Evolutionary conservation across 2,888 invertebrate genomes (phyloP), one percentile per base, ranked within the genome.

Genomic region (Trimorus sp.): DNA sequence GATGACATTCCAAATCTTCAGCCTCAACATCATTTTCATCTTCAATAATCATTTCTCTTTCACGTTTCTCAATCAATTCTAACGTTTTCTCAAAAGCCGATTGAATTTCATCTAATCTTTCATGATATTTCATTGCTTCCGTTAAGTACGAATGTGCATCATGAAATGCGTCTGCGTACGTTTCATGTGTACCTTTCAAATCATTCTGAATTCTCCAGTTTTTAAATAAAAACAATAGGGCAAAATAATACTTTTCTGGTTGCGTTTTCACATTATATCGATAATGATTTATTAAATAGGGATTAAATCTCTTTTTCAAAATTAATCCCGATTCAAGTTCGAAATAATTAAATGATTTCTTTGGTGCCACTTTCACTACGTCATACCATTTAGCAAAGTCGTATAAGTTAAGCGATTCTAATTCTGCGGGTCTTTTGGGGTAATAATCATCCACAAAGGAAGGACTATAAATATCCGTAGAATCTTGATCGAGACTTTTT

Each of bases 281-380:
- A 26, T 66, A 87, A 80, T 88, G 87, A 76, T 88, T 89, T 0
- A 90, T 86, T 6, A 89, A 79, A 84, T 86, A 86, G 40, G 86
- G 84, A 7, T 76, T 73, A 58, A 59, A 77, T 74, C 87, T 40
- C 84, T 84, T 87, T 83, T 45, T 74, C 8, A 78, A 16, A 26
- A 9, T 54, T 51, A 71, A 37, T 49, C 5, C 37, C 7, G 2
- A 1, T 7, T 14, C 7, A 16, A 49, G 7, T 66, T 54, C 2
- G 49, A 12, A 49, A 42, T 12, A 51, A 11, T 45, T 14, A 15
- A 15, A 14, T 15, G 14, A 7, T 14, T 68, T 54, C 36, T 51
- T 60, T 11, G 71, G 62, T 14, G 6, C 14, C 14, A 15, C 9
- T 53, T 48, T 45, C 5, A n/a, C 14, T n/a, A 49, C 14, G 11